Evolutionary conservation across 2,797 vertebrate genomes (phyloP).

Genomic region (Todus mexicanus): DNA sequence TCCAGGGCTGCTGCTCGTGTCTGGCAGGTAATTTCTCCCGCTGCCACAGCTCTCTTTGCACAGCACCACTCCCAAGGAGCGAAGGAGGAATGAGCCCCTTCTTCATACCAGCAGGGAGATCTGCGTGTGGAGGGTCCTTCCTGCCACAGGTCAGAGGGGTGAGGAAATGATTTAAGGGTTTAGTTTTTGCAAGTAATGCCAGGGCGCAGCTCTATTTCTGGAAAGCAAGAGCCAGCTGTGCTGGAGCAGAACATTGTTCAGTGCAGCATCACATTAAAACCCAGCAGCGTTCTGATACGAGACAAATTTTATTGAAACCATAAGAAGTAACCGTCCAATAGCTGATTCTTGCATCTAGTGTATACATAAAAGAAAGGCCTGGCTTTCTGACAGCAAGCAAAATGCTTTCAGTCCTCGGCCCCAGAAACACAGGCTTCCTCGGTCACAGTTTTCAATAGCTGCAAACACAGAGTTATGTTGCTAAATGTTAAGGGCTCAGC

Average conservation of each 20-base stretch:
- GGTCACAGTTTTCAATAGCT: conserved; percentile 55
- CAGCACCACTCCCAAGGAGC: neutral
- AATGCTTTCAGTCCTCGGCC: conserved; percentile 33
- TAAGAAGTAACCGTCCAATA: conserved; percentile 35
- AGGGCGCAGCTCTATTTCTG: conserved; percentile 1
- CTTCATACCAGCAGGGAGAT: neutral
- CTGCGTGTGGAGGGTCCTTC: neutral
- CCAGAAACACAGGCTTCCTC: conserved; percentile 16
- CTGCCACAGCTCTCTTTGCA: neutral
- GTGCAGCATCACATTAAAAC: neutral
- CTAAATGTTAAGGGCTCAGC: conserved; percentile 58
- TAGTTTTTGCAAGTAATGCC: conserved; percentile 22
- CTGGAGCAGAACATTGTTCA: neutral
- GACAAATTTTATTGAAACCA: conserved; percentile 49
- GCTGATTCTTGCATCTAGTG: neutral
- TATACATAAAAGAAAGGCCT: conserved; percentile 46
- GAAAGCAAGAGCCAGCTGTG: conserved; percentile 37
- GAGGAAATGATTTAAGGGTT: neutral
- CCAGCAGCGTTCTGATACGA: neutral
- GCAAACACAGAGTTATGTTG: conserved; percentile 54
- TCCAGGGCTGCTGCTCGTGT: neutral
- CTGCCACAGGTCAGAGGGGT: neutral
- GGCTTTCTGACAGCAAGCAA: conserved; percentile 45
- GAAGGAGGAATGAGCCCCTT: neutral
- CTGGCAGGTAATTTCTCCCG: neutral